A percentile compares a stretch with the other conserved stretches of the same genome.
phyloP scores from a whole-genome alignment of 2,113 vertebrate genomes.

The Oryzias curvinotus region DNA sequence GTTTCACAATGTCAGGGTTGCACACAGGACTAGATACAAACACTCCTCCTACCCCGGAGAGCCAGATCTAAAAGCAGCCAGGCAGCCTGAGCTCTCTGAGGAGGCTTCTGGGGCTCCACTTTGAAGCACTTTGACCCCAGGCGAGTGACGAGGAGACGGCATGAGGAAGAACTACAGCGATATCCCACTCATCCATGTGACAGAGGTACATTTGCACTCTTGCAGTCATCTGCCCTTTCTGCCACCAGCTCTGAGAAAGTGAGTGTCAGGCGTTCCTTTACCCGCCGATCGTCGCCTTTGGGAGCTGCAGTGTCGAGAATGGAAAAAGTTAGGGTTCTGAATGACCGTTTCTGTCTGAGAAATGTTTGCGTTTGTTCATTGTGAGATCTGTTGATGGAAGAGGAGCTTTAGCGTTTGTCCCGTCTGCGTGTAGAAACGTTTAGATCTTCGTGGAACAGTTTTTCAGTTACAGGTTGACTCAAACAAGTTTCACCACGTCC shows the following conservation, averaged over 20 bases:
- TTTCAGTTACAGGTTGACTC: neutral
- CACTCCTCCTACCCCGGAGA: slow-evolving; percentile 28
- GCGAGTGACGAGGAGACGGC: slow-evolving; percentile 53
- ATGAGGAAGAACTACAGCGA: slow-evolving; percentile 71
- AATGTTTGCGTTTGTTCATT: no score
- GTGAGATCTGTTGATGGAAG: no score
- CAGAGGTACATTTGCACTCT: slow-evolving; percentile 58
- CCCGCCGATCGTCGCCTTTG: no score
- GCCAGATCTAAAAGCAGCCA: slow-evolving; percentile 32
- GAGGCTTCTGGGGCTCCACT: slow-evolving; percentile 24
- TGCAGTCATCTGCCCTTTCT: slow-evolving; percentile 13
- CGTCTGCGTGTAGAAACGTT: neutral
- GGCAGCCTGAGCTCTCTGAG: slow-evolving; percentile 33
- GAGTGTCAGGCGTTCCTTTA: no score
- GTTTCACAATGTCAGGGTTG: slow-evolving; percentile 55
- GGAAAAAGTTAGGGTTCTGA: no score
- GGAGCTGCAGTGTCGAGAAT: no score
- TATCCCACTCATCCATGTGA: slow-evolving; percentile 69
- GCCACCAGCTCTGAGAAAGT: neutral
- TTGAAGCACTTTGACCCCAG: slow-evolving; percentile 63
- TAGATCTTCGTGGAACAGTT: neutral
- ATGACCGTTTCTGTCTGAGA: no score
- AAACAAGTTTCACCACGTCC: slow-evolving; percentile 49
- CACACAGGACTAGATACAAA: slow-evolving; percentile 8
- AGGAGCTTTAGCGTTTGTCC: no score